A percentile compares a stretch with the other conserved stretches of the same genome.
Conservation (phyloP, 2,888 invertebrate species). For the Colostygia pectinataria region DNA sequence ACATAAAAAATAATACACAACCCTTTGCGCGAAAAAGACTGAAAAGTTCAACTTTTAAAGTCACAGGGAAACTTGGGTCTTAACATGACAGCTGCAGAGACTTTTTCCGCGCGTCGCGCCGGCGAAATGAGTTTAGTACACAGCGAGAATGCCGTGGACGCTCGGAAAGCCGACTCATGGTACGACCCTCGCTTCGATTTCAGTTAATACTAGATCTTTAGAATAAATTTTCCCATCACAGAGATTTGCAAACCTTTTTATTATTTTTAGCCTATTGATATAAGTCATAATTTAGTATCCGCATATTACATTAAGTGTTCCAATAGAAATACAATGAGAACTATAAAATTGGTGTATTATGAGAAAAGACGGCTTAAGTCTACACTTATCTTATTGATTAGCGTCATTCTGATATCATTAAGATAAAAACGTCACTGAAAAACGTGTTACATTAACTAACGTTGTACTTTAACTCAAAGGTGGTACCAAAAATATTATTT, state of each 20-base stretch:
- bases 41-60: constrained; percentile 80
- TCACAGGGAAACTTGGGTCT: constrained; percentile 61
- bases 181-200: constrained; percentile 62
- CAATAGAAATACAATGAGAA: constrained; percentile 70
- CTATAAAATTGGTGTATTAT: constrained; percentile 68
- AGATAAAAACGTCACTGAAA: constrained; percentile 71
- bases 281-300: constrained; percentile 72
- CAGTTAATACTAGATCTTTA: constrained; percentile 80
- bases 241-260: constrained; percentile 71
- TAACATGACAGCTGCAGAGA: constrained; percentile 40
- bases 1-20: constrained; percentile 83
- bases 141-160: constrained; percentile 25
- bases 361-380: constrained; percentile 76
- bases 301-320: constrained; percentile 70
- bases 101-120: constrained; percentile 19
- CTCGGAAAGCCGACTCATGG: constrained; percentile 42
- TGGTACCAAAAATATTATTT: constrained; percentile 79
- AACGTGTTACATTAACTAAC: constrained; percentile 72
- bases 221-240: constrained; percentile 80
- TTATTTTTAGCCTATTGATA: constrained; percentile 76
- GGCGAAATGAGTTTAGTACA: not conserved
- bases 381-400: constrained; percentile 73
- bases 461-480: constrained; percentile 82
- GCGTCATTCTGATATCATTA: constrained; percentile 71
- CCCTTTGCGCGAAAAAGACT: constrained; percentile 82